phyloP scores from a whole-genome alignment of 2,113 vertebrate species.

The Orcinus orca region DNA sequence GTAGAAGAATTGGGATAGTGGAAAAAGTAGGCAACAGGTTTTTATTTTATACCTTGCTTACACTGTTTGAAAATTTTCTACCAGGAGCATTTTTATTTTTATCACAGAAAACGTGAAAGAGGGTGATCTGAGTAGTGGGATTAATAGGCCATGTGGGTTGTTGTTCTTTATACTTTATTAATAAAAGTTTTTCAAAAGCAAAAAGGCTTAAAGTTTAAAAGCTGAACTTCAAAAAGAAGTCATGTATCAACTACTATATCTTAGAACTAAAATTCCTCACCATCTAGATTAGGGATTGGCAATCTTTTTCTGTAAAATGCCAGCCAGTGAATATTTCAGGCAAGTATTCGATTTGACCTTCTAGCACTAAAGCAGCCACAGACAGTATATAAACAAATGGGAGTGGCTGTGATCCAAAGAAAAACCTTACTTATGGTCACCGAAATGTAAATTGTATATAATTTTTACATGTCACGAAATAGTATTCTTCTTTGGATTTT shows the following conservation, averaged over 20 bases:
- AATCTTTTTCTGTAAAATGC: not conserved
- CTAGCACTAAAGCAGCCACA: not conserved
- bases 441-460: not conserved
- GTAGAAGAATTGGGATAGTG: not conserved
- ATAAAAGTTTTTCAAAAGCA: not conserved
- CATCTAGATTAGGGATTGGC: not conserved
- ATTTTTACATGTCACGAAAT: not conserved
- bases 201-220: not conserved
- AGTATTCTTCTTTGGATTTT: conserved; percentile 6
- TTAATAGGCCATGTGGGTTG: not conserved
- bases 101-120: not conserved
- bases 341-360: not conserved
- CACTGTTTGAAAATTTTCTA: not conserved
- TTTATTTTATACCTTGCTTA: not conserved
- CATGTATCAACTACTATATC: not conserved
- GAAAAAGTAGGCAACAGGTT: not conserved
- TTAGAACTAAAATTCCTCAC: not conserved
- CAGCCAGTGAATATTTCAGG: conserved; percentile 3
- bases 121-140: not conserved
- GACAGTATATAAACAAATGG: not conserved
- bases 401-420: not conserved
- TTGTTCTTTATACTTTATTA: not conserved
- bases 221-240: conserved; percentile 14
- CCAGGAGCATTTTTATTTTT: not conserved
- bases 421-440: not conserved